phyloP scores from a whole-genome alignment of 2,113 vertebrate species.

The Daboia siamensis region DNA sequence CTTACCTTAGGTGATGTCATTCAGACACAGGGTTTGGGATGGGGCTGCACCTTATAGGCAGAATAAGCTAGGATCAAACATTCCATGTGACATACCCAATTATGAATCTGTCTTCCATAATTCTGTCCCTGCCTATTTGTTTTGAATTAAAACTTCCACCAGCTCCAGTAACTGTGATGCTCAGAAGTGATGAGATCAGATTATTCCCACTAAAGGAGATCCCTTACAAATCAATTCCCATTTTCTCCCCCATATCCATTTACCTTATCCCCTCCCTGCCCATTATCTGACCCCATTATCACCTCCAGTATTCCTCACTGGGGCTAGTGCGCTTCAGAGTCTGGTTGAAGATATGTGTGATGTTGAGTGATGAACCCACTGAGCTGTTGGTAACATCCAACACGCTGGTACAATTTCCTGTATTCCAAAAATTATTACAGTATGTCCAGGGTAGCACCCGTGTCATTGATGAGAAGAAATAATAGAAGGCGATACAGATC shows the following conservation, averaged over 20 bases:
- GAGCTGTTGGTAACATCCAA: constrained; percentile 66
- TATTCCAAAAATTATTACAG: constrained; percentile 96
- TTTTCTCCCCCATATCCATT: background rate
- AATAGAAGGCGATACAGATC: constrained; percentile 98
- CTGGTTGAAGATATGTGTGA: constrained; percentile 77
- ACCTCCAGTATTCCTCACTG: constrained; percentile 99
- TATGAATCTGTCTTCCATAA: background rate
- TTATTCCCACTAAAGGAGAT: background rate
- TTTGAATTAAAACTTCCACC: background rate
- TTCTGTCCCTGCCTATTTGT: background rate
- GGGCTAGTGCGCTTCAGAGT: constrained; percentile 93
- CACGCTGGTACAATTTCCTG: constrained; percentile 82
- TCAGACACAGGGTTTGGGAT: background rate
- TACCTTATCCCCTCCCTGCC: background rate
- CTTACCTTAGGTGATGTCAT: background rate
- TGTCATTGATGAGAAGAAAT: constrained; percentile 98
- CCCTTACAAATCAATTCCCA: background rate
- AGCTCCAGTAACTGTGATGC: background rate
- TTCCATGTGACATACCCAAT: background rate
- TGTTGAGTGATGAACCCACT: constrained; percentile 64
- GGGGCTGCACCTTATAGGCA: background rate
- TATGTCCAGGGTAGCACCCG: constrained; percentile 94
- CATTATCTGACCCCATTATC: constrained; percentile 16
- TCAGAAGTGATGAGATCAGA: background rate
- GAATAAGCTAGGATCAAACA: background rate